Conservation (phyloP, 2,113 vertebrate species). For the Seriola quinqueradiata region DNA sequence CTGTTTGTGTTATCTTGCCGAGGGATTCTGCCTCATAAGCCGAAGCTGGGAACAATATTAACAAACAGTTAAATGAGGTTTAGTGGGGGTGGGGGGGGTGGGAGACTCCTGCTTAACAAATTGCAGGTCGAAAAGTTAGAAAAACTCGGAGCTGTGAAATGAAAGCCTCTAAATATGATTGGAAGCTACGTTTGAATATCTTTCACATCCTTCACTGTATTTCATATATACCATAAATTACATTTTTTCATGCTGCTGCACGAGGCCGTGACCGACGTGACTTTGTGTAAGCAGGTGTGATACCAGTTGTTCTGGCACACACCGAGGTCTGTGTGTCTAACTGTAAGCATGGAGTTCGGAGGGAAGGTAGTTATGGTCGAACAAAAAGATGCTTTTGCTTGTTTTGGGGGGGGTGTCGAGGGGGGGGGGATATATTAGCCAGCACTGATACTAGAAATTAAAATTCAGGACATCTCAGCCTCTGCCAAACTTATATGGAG, state of each 20-base stretch:
- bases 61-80: constrained; percentile 55
- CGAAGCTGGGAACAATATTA: constrained; percentile 64
- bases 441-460: not conserved
- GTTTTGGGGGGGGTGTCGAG: not conserved
- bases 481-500: not conserved
- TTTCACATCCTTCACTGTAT: not conserved
- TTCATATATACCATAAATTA: not conserved
- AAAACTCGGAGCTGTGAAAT: constrained; percentile 33
- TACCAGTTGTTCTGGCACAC: not conserved
- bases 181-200: constrained; percentile 24
- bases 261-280: not conserved
- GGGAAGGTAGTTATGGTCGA: not conserved
- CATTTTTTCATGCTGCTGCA: not conserved
- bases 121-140: constrained; percentile 31
- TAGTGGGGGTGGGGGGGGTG: not conserved
- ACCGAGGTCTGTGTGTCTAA: not conserved
- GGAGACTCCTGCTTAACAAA: constrained; percentile 18
- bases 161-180: constrained; percentile 40
- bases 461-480: not conserved
- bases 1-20: constrained; percentile 67
- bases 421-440: too few relatives aligned
- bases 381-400: not conserved
- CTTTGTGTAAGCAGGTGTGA: not conserved
- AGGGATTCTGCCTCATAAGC: constrained; percentile 62
- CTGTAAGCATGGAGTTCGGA: not conserved